Evolutionary conservation across 2,888 invertebrate genomes (phyloP).

Genomic region (Panopea generosa): DNA sequence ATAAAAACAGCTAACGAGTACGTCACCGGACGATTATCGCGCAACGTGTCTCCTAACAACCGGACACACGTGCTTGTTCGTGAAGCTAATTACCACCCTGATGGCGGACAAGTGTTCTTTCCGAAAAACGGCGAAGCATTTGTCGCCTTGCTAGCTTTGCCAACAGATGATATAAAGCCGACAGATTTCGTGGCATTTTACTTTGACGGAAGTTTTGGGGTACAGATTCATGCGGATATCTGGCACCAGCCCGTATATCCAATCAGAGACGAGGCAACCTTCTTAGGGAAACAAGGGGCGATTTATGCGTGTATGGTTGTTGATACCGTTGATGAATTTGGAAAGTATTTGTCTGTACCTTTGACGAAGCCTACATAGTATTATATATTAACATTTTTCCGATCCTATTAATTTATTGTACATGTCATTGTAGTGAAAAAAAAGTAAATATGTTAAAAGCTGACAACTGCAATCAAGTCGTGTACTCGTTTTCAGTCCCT

Average conservation of each 20-base stretch:
- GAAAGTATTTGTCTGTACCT: constrained; percentile 64
- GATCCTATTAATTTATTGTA: too few species aligned
- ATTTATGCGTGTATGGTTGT: constrained; percentile 68
- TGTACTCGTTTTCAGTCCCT: too few species aligned
- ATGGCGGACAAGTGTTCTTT: constrained; percentile 72
- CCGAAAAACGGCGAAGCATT: constrained; percentile 58
- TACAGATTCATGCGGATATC: constrained; percentile 68
- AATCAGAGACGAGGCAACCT: constrained; percentile 57
- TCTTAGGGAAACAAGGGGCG: constrained; percentile 66
- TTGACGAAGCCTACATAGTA: constrained; percentile 37
- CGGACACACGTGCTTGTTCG: constrained; percentile 65
- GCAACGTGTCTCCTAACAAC: constrained; percentile 47
- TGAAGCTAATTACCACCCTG: constrained; percentile 70
- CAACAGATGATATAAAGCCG: constrained; percentile 63
- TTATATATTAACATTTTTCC: too few species aligned
- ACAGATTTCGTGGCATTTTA: constrained; percentile 68
- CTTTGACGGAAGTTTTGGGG: constrained; percentile 71
- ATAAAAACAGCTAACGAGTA: constrained; percentile 51
- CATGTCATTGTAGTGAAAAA: constrained; percentile 12
- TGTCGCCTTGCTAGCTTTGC: constrained; percentile 61
- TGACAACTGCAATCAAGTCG: background rate
- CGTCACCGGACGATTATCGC: constrained; percentile 60
- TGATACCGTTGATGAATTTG: constrained; percentile 67
- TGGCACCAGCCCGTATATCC: constrained; percentile 71
- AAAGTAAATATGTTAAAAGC: background rate